Percentiles rank a stretch among this genome's conserved stretches.
These are phyloP conservation scores for Drosophila gaucha DNA, from an alignment of 2,888 invertebrate species.

Conservation along the genomic window DNA sequence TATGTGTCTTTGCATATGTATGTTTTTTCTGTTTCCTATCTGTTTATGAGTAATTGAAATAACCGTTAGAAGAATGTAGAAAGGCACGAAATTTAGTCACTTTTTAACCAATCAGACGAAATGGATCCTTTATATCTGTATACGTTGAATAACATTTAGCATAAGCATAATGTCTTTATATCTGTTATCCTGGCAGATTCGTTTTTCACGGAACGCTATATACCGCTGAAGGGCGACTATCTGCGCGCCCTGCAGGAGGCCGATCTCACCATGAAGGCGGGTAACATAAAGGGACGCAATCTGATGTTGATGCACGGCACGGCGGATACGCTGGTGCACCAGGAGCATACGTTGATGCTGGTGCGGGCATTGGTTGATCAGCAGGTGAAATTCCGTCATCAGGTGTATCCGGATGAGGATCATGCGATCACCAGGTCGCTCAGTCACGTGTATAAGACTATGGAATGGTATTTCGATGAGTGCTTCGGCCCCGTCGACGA, in stretches of 20 bases:
- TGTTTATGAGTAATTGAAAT: too few relatives aligned
- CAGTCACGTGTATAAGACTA: slow-evolving; percentile 92
- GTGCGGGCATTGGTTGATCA: slow-evolving; percentile 93
- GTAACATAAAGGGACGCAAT: slow-evolving; percentile 89
- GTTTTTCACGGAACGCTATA: slow-evolving; percentile 95
- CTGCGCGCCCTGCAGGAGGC: slow-evolving; percentile 90
- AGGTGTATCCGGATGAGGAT: slow-evolving; percentile 95
- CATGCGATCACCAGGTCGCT: slow-evolving; percentile 90
- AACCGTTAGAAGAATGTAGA: too few relatives aligned
- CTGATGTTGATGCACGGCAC: slow-evolving; percentile 92
- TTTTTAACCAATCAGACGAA: too few relatives aligned
- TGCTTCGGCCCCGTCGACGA: slow-evolving; percentile 91
- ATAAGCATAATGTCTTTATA: neutral
- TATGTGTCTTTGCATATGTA: too few relatives aligned
- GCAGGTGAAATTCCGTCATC: slow-evolving; percentile 92
- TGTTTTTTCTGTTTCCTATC: too few relatives aligned
- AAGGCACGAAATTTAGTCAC: too few relatives aligned
- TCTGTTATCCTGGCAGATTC: slow-evolving; percentile 87
- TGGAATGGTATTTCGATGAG: slow-evolving; percentile 94
- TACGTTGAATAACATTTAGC: too few relatives aligned
- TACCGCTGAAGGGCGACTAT: slow-evolving; percentile 91
- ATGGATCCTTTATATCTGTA: too few relatives aligned
- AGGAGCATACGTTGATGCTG: slow-evolving; percentile 94
- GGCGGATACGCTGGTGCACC: slow-evolving; percentile 93
- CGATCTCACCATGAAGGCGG: slow-evolving; percentile 92